Percentiles rank a stretch among this genome's conserved stretches.
Evolutionary conservation across 92 coral and sea anemone species (phyloP).

Genomic region (Umimayanthus kanabou): DNA sequence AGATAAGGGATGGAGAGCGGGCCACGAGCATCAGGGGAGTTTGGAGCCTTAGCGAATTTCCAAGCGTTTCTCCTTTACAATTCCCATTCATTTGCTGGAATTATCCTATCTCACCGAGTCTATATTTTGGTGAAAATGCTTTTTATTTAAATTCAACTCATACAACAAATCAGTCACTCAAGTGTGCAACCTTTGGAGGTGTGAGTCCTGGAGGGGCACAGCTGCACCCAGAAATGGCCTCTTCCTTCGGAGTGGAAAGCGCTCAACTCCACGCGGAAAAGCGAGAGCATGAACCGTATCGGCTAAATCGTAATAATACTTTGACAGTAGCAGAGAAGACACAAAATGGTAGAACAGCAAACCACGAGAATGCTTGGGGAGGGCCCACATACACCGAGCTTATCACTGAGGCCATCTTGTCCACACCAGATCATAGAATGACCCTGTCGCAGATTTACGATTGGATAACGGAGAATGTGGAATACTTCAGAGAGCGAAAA

Average conservation of each 20-base stretch:
- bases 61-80: background rate
- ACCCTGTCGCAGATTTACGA: constrained; percentile 42
- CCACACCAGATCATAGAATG: constrained; percentile 42
- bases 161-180: background rate
- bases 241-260: background rate
- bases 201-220: background rate
- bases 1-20: background rate
- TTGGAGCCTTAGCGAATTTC: background rate
- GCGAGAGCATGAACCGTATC: background rate
- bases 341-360: background rate
- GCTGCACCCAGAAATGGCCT: constrained; percentile 3
- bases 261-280: background rate
- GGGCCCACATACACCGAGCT: constrained; percentile 41
- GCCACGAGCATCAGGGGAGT: constrained; percentile 1
- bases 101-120: constrained; percentile 10
- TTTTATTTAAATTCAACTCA: background rate
- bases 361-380: constrained; percentile 41
- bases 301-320: background rate
- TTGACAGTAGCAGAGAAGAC: background rate
- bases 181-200: background rate
- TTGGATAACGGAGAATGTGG: constrained; percentile 38
- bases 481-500: constrained; percentile 42
- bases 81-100: background rate
- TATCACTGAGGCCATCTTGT: constrained; percentile 39
- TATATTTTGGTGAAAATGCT: constrained; percentile 21